A percentile compares a stretch with the other conserved stretches of the same genome.
Evolutionary conservation across 2,888 invertebrate species (phyloP).

Genomic region (Tetropium fuscum): DNA sequence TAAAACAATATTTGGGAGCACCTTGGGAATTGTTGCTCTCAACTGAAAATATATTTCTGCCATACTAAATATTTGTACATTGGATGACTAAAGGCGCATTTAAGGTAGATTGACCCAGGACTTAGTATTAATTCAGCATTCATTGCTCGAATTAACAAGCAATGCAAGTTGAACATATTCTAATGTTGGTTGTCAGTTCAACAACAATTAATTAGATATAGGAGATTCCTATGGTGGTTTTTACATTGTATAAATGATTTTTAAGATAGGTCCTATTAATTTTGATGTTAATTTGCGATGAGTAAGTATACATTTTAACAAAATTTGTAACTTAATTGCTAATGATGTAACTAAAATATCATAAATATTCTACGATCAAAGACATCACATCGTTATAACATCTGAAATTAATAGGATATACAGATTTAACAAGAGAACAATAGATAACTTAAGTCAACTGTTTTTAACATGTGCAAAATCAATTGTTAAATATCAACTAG

Average conservation of each 20-base stretch:
- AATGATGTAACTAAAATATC: conserved; percentile 5
- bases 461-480: conserved; percentile 33
- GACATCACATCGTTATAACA: conserved; percentile 13
- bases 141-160: conserved; percentile 37
- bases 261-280: conserved; percentile 17
- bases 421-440: conserved; percentile 31
- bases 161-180: conserved; percentile 46
- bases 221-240: conserved; percentile 25
- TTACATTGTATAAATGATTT: conserved; percentile 30
- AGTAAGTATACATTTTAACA: too few species aligned
- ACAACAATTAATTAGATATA: conserved; percentile 38
- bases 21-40: conserved; percentile 53
- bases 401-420: conserved; percentile 40
- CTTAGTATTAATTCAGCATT: conserved; percentile 33
- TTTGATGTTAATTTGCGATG: conserved; percentile 34
- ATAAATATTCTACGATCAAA: too few species aligned
- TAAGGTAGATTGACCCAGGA: conserved; percentile 35
- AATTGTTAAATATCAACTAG: conserved; percentile 34
- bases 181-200: conserved; percentile 43
- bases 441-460: conserved; percentile 45
- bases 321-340: conserved; percentile 10
- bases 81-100: conserved; percentile 26
- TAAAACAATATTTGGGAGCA: conserved; percentile 44
- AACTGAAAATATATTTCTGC: conserved; percentile 33
- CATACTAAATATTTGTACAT: conserved; percentile 35